Conservation (phyloP, 2,888 invertebrate species). For the Idaea dimidiata region DNA sequence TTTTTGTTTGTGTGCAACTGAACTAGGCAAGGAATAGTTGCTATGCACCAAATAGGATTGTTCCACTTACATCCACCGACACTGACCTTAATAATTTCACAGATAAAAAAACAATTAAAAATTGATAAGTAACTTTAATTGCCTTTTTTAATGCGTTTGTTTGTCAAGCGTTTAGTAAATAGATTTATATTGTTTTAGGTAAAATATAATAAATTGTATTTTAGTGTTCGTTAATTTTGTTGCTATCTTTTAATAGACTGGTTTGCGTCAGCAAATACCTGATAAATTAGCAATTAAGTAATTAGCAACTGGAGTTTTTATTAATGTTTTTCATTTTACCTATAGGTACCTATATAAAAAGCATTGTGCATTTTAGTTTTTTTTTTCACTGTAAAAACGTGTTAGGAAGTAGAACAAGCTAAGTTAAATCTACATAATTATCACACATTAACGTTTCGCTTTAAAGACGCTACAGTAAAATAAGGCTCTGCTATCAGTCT, state of each 20-base stretch:
- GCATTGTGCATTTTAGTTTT: not conserved
- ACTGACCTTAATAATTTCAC: not conserved
- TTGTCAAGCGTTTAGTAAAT: slow-evolving; percentile 1
- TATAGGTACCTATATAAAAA: not conserved
- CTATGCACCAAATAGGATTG: slow-evolving; percentile 3
- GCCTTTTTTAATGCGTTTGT: slow-evolving; percentile 4
- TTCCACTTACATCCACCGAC: not conserved
- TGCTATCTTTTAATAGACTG: not conserved
- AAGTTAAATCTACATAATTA: too few species aligned
- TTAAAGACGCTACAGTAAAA: too few species aligned
- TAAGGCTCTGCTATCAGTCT: too few species aligned
- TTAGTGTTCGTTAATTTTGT: not conserved
- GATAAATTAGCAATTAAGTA: not conserved
- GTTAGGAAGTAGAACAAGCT: too few species aligned
- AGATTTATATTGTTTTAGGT: not conserved
- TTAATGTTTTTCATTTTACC: not conserved
- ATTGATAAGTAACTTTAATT: slow-evolving; percentile 7
- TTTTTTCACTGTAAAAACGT: too few species aligned
- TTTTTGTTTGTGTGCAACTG: not conserved
- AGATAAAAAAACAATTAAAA: not conserved
- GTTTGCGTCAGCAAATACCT: not conserved
- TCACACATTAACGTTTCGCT: too few species aligned
- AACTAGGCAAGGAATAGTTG: slow-evolving; percentile 3
- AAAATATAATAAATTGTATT: not conserved
- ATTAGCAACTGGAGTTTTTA: not conserved